These are phyloP conservation scores for Sipha flava DNA, from an alignment of 1,140 invertebrate genomes.

Conservation along the genomic window DNA sequence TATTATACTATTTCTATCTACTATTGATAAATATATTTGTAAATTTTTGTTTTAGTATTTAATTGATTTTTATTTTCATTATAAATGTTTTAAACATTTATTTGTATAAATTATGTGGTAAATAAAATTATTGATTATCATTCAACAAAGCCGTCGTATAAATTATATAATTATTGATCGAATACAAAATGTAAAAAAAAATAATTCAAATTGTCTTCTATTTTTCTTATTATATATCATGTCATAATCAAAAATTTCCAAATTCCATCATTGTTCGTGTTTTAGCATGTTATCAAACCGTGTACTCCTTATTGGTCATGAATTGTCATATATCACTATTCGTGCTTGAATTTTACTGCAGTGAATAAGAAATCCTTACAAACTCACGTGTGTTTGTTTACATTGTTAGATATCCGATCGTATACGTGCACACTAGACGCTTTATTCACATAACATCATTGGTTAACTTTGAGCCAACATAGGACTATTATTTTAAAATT, in stretches of 20 bases:
- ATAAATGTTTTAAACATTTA: no score
- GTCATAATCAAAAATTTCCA: neutral
- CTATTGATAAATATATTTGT: no score
- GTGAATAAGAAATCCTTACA: neutral
- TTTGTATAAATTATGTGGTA: no score
- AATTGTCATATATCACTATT: neutral
- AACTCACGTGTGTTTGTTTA: neutral
- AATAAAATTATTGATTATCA: no score
- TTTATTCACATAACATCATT: neutral
- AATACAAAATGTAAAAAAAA: neutral
- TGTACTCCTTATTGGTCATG: neutral
- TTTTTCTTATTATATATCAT: neutral
- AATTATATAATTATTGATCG: neutral
- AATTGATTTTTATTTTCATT: no score
- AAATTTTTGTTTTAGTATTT: no score
- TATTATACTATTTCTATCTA: no score
- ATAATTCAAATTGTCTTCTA: neutral
- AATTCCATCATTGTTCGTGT: neutral
- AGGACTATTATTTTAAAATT: neutral
- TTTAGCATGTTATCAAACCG: neutral
- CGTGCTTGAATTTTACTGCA: neutral
- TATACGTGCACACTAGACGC: neutral
- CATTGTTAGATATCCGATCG: neutral
- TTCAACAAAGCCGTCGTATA: no score
- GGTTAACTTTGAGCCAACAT: neutral